Percentiles rank a stretch among this genome's conserved stretches.
phyloP scores from a whole-genome alignment of 2,113 vertebrate genomes.

The Sigmodon hispidus region DNA sequence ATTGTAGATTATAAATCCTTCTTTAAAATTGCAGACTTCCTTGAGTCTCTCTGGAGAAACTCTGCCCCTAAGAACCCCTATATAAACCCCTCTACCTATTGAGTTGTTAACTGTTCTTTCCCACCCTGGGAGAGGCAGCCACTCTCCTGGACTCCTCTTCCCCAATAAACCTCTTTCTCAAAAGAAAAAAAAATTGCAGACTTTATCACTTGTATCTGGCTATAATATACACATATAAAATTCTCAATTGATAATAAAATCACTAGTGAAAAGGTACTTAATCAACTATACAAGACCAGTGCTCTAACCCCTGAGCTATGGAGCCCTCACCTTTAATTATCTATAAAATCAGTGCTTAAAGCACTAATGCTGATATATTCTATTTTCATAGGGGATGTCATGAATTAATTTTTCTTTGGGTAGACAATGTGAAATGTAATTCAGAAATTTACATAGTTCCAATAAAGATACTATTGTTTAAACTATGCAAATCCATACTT shows the following conservation, averaged over 20 bases:
- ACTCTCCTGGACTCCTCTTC: too few relatives aligned
- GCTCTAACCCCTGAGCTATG: too few relatives aligned
- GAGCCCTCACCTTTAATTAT: too few relatives aligned
- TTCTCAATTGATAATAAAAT: background rate
- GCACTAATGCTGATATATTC: background rate
- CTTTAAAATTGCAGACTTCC: background rate
- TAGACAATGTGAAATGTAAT: background rate
- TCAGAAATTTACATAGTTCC: background rate
- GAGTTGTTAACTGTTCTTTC: too few relatives aligned
- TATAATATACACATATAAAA: background rate
- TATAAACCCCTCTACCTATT: too few relatives aligned
- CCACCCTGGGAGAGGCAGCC: too few relatives aligned
- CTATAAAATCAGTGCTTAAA: background rate
- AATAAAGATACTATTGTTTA: background rate
- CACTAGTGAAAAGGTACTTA: background rate
- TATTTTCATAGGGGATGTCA: background rate
- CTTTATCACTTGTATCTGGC: background rate
- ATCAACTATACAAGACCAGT: too few relatives aligned
- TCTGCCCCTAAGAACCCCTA: too few relatives aligned
- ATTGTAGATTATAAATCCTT: too few relatives aligned
- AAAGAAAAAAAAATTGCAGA: background rate
- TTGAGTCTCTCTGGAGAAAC: too few relatives aligned
- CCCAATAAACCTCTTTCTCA: too few relatives aligned
- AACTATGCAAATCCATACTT: background rate
- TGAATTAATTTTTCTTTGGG: background rate